Evolutionary conservation across 2,888 invertebrate genomes (phyloP).

Genomic region (Acrocyrtus sp.): DNA sequence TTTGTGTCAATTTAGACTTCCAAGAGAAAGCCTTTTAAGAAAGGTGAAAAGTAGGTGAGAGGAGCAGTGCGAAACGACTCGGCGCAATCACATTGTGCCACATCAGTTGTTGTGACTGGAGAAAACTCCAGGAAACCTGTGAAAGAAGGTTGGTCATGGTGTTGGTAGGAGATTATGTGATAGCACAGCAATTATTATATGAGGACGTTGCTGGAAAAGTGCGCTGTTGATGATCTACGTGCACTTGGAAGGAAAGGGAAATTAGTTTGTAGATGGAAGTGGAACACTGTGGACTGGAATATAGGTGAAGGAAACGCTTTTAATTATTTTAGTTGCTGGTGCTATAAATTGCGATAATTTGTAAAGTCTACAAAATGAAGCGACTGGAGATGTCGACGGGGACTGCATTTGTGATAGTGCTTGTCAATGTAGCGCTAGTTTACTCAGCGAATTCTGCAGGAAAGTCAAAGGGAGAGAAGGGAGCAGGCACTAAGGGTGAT

Average conservation of each 20-base stretch:
- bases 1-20: neutral
- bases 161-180: too few relatives aligned
- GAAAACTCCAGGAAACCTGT: neutral
- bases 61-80: neutral
- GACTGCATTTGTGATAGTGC: neutral
- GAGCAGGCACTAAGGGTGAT: constrained; percentile 33
- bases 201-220: neutral
- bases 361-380: neutral
- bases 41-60: neutral
- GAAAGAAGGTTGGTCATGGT: neutral
- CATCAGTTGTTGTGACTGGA: constrained; percentile 21
- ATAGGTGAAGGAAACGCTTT: neutral
- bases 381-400: neutral
- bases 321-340: neutral
- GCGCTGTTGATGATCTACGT: neutral
- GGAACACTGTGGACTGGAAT: neutral
- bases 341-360: neutral
- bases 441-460: too few relatives aligned
- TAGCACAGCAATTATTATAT: too few relatives aligned
- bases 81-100: constrained; percentile 16
- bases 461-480: constrained; percentile 5
- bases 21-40: neutral
- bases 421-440: too few relatives aligned
- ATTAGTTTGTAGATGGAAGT: neutral
- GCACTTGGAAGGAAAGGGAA: neutral